Evolutionary conservation across 2,888 invertebrate species (phyloP).

Genomic region (Coenonympha glycerion): DNA sequence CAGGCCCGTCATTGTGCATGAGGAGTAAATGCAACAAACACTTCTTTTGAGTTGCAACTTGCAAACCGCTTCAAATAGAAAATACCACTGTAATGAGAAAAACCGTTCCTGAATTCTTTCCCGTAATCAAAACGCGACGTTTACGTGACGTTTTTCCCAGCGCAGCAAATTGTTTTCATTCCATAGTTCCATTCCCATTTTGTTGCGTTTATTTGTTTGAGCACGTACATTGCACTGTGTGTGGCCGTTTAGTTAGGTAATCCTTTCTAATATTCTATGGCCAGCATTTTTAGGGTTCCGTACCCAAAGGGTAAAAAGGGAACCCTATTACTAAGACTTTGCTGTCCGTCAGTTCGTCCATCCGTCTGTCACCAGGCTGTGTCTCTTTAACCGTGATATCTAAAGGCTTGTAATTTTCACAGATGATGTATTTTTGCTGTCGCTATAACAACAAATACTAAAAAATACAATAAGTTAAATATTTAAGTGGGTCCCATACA

Average conservation of each 20-base stretch:
- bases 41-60: background rate
- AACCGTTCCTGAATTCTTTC: slow-evolving; percentile 28
- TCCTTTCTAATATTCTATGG: slow-evolving; percentile 24
- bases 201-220: slow-evolving; percentile 41
- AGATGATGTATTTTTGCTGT: too few species aligned
- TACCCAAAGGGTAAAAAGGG: too few species aligned
- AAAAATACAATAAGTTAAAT: too few species aligned
- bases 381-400: too few species aligned
- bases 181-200: slow-evolving; percentile 35
- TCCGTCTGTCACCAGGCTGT: too few species aligned
- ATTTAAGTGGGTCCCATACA: too few species aligned
- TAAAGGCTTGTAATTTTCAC: too few species aligned
- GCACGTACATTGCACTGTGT: slow-evolving; percentile 57
- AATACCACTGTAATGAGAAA: slow-evolving; percentile 23
- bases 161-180: slow-evolving; percentile 39
- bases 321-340: too few species aligned
- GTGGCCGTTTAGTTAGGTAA: slow-evolving; percentile 50
- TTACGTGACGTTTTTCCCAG: slow-evolving; percentile 45
- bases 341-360: too few species aligned
- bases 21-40: too few species aligned
- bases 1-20: too few species aligned
- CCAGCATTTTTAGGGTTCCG: slow-evolving; percentile 3
- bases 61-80: slow-evolving; percentile 5
- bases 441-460: too few species aligned
- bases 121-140: slow-evolving; percentile 33